Evolutionary conservation across 2,888 invertebrate genomes (phyloP), one percentile per base, ranked within the genome.

Genomic region (Tinea semifulvella): DNA sequence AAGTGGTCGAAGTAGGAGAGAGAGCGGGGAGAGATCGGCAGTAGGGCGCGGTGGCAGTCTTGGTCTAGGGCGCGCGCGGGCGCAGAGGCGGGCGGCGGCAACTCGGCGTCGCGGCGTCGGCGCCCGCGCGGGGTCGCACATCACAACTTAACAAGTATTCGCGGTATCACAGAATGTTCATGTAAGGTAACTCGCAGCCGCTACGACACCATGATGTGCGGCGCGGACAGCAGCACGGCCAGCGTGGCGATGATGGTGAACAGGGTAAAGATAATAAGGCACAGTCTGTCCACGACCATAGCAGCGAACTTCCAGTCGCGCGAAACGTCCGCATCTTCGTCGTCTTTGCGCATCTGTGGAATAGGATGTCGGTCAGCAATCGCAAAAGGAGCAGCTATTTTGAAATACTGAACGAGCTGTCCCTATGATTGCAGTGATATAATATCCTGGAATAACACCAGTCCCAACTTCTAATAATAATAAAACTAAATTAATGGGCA

Each of bases 241-340:
- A 95, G 90, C 82, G 96, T 95, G 83, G 95, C 94, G 84, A 95
- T 90, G 87, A 95, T 93, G 85, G 96, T 96, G 89, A 96, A 96
- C 85, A 94, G 89, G 84, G 96, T 95, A 90, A 98, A 98, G 87
- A 96, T 91, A 88, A 96, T 95, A 89, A 98, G 93, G 91, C 98
- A 98, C 88, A 97, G 89, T 88, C 97, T 91, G 89, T 98, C 98
- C 85, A 98, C 95, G 85, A 98, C 97, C 95, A 97, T 96, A 82
- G 97, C 97, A 81, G 97, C 97, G 85, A 97, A 98, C 86, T 96
- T 96, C 98, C 98, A 98, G 90, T 97, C 96, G 85, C 94, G 93
- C 79, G 95, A 91, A 76, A 96, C 87, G 81, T 94, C 94, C 79
- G 91, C 90, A 66, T 93, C 91, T 77, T 94, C 92, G 82, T 98